phyloP scores from a whole-genome alignment of 2,113 vertebrate genomes.

The Lampris megalopsis region DNA sequence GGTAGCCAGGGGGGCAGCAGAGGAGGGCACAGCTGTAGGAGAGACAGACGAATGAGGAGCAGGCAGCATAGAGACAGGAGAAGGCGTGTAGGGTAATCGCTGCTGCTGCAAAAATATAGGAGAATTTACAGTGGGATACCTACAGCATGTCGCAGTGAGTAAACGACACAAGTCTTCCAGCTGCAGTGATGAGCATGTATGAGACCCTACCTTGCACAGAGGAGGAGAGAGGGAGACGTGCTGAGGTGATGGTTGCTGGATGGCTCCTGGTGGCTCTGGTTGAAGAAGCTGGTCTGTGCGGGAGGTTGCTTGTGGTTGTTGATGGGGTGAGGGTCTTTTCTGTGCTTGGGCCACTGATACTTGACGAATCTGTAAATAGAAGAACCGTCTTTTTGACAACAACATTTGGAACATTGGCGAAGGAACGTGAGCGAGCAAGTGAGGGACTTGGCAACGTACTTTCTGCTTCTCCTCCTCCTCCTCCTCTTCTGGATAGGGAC shows the following conservation, averaged over 20 bases:
- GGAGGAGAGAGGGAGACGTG: constrained; percentile 79
- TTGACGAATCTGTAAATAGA: constrained; percentile 47
- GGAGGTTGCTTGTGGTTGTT: constrained; percentile 28
- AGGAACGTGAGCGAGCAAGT: constrained; percentile 40
- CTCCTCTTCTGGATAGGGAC: constrained; percentile 89
- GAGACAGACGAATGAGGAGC: constrained; percentile 35
- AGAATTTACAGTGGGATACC: neutral
- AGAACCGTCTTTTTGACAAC: neutral
- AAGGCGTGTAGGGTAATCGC: constrained; percentile 61
- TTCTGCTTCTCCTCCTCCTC: constrained; percentile 82
- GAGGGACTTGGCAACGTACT: constrained; percentile 32
- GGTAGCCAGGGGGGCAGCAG: constrained; percentile 41
- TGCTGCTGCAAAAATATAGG: constrained; percentile 58
- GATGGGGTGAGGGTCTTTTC: constrained; percentile 42
- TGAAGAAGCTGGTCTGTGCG: constrained; percentile 44
- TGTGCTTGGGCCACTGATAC: constrained; percentile 19
- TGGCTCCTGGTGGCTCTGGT: constrained; percentile 12
- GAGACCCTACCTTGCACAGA: constrained; percentile 77
- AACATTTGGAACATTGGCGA: neutral
- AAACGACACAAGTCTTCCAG: neutral
- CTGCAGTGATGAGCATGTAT: neutral
- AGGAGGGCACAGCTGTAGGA: constrained; percentile 27
- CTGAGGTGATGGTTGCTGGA: constrained; percentile 33
- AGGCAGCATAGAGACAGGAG: constrained; percentile 17
- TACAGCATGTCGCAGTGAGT: neutral